Evolutionary conservation across 2,797 vertebrate genomes (phyloP).

Genomic region (Pseudocheirus occidentalis): DNA sequence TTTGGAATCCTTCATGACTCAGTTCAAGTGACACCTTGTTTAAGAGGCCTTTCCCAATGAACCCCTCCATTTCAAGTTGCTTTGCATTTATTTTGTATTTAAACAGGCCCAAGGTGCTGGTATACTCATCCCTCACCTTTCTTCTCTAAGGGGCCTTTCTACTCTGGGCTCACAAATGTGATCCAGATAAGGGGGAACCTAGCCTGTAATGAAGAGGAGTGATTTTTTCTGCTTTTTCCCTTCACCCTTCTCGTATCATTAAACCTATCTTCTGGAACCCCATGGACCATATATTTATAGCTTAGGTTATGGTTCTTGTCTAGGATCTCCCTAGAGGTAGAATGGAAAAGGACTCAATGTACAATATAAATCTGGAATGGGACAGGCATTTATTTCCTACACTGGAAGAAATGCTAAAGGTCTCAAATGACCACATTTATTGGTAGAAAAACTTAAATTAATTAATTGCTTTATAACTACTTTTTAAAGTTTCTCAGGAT

Average conservation of each 20-base stretch:
- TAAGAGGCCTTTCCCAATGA: not conserved
- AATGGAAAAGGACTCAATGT: not conserved
- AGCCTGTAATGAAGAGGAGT: not conserved
- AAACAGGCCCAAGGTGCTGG: not conserved
- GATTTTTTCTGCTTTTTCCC: not conserved
- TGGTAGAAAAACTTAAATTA: not conserved
- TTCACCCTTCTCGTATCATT: not conserved
- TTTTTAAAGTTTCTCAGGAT: not conserved
- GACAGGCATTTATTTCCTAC: not conserved
- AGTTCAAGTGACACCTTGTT: not conserved
- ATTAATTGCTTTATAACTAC: not conserved
- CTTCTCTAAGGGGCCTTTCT: not conserved
- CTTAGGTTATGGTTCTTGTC: not conserved
- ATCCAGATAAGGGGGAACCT: not conserved
- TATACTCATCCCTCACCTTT: not conserved
- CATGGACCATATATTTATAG: not conserved
- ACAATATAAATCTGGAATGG: not conserved
- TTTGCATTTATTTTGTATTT: not conserved
- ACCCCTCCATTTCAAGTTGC: not conserved
- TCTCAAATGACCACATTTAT: not conserved
- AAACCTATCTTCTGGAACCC: not conserved
- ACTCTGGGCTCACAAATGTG: not conserved
- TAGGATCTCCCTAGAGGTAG: not conserved
- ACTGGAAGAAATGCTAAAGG: not conserved
- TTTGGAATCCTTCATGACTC: not conserved